Evolutionary conservation across 1,140 invertebrate species (phyloP), one percentile per base, ranked within the genome.

Genomic region (Spodoptera litura): DNA sequence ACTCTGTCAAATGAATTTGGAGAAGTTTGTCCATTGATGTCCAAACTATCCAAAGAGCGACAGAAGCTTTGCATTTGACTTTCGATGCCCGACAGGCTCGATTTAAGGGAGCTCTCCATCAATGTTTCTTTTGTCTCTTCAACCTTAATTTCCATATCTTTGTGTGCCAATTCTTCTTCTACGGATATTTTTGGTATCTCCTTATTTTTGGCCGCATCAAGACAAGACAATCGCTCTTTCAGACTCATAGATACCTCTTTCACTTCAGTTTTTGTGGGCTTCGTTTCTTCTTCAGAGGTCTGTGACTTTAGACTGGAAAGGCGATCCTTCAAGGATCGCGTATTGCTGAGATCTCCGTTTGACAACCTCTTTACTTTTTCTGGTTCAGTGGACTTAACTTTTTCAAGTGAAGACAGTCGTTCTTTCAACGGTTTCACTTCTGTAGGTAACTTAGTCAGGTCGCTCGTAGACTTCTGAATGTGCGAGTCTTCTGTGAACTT

Each of bases 341-440:
- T 85, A 68, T 93, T 94, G 72, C 80, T 93, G 1, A 95, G 79
- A 75, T 96, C 95, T 72, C 95, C 95, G 77, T 95, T 95, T 2
- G 94, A 95, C 38, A 93, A 79, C 77, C 91, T 87, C 81, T 94
- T 95, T 9, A 91, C 85, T 87, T 95, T 95, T 70, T 95, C 95
- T 31, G 89, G 85, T 74, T 95, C 94, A n/a, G 88, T 94, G 78
- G 92, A 93, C 62, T 95, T 95, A 58, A 96, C 95, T 83, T 96
- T 96, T 90, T 96, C 96, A 55, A 96, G 91, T 66, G 95, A 96
- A 53, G 95, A 95, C 51, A 97, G 85, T 61, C 96, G 95, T 58
- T 96, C 96, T 81, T 96, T 95, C 38, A 97, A 94, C 71, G 95
- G 95, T 79, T 94, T 95, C 52, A 96, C 95, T 83, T 97, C 96